Evolutionary conservation across 1,140 invertebrate species (phyloP).

Genomic region (Ericerus pela): DNA sequence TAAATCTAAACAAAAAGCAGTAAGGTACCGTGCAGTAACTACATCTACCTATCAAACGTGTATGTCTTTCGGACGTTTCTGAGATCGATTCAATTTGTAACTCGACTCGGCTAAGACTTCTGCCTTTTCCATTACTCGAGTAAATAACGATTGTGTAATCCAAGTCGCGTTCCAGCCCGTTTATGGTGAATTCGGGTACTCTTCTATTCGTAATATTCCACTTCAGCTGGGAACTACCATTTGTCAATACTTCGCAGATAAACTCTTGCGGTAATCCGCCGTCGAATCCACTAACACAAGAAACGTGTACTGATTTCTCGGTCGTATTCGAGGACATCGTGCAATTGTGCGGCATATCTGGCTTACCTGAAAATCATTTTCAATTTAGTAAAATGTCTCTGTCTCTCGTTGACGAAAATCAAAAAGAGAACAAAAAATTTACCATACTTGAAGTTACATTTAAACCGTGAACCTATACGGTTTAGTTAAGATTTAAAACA

Average conservation of each 20-base stretch:
- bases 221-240: not conserved
- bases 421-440: too few species aligned
- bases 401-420: too few species aligned
- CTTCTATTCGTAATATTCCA: slow-evolving; percentile 30
- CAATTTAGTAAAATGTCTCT: too few species aligned
- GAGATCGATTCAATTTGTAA: slow-evolving; percentile 14
- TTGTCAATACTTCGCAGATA: slow-evolving; percentile 42
- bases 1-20: too few species aligned
- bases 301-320: slow-evolving; percentile 55
- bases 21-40: too few species aligned
- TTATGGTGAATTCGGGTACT: slow-evolving; percentile 40
- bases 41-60: not conserved
- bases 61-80: slow-evolving; percentile 4
- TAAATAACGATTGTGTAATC: slow-evolving; percentile 54
- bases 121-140: slow-evolving; percentile 69
- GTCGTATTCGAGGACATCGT: slow-evolving; percentile 62
- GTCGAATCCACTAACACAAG: slow-evolving; percentile 64
- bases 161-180: slow-evolving; percentile 48
- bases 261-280: slow-evolving; percentile 57
- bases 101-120: slow-evolving; percentile 34
- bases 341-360: slow-evolving; percentile 64
- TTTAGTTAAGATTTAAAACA: too few species aligned
- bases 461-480: too few species aligned
- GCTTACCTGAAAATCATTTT: slow-evolving; percentile 41
- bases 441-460: too few species aligned